These are phyloP conservation scores for Acanthococcus lagerstroemiae DNA, from an alignment of 2,888 invertebrate genomes.

Conservation along the genomic window DNA sequence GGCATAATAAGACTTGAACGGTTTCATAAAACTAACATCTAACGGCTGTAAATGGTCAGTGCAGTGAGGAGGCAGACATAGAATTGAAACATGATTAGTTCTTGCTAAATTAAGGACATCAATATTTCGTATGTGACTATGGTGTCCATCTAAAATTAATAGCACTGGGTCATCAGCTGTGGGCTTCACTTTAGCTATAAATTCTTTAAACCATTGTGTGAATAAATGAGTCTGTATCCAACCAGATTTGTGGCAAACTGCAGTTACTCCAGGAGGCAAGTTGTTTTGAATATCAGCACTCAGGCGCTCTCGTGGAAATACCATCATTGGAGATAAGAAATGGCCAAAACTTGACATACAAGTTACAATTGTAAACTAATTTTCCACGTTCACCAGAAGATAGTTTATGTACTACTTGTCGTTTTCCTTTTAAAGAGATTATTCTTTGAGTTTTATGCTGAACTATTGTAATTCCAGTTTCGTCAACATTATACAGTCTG, in stretches of 20 bases:
- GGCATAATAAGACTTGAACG: slow-evolving; percentile 38
- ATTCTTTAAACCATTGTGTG: slow-evolving; percentile 35
- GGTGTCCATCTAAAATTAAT: slow-evolving; percentile 39
- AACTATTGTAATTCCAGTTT: not conserved
- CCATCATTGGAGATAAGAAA: not conserved
- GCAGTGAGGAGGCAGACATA: slow-evolving; percentile 39
- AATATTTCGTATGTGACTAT: slow-evolving; percentile 37
- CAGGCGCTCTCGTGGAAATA: not conserved
- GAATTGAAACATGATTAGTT: slow-evolving; percentile 36
- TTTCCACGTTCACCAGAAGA: not conserved
- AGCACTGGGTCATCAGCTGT: slow-evolving; percentile 39
- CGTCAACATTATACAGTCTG: not conserved
- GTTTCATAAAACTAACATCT: slow-evolving; percentile 38
- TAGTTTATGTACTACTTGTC: not conserved
- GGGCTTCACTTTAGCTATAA: slow-evolving; percentile 39
- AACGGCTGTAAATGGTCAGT: slow-evolving; percentile 38
- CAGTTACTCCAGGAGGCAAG: not conserved
- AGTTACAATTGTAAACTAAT: not conserved
- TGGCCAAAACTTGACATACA: not conserved
- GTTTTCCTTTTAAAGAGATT: not conserved
- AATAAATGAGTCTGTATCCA: not conserved
- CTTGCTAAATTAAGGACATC: slow-evolving; percentile 35
- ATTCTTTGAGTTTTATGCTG: not conserved
- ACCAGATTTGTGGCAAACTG: not conserved
- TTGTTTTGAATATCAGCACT: not conserved